Base-by-base conservation (phyloP, 2,797 vertebrate genomes). In the Notolabrus celidotus region DNA sequence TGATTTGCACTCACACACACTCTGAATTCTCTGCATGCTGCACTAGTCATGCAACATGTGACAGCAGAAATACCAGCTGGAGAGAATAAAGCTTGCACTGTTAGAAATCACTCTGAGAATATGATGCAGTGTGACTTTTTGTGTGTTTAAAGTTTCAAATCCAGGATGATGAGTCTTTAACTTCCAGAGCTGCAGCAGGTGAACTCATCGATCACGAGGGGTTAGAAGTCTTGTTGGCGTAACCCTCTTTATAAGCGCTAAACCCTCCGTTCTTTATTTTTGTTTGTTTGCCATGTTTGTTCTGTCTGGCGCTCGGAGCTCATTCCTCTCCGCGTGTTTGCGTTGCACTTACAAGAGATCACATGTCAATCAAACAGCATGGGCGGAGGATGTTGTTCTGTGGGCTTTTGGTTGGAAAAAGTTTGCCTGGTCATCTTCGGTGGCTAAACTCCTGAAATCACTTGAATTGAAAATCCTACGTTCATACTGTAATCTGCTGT, bases 261-360 rank as follows among this genome's bases (percentile, higher is more conserved):
- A 61, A 67, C 71, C 68, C 46, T 19, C 29, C 0, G n/a, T 23
- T 67, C 45, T 39, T 45, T 33, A 1, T 23, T 65, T 53, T 57
- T 69, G 61, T 72, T 72, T 60, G 67, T 77, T 56, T 63, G 33
- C 23, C 7, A 27, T 71, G 59, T 86, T 86, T 86, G 71, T 31
- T 83, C 76, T 66, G 70, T 81, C 80, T 81, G 80, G 45, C 61
- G 17, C 60, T 64, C 58, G 0, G 41, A 39, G 53, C 59, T 82
- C 71, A 58, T 70, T 71, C 66, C 34, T 61, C 70, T 74, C 41
- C 23, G 25, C 17, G 7, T 70, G 76, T 82, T 85, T 84, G 83
- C 67, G 8, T 60, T 72, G 55, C 54, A 50, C 75, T 63, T 74
- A 47, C 46, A 46, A 10, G 23, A 42, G 56, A 77, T 70, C 66